These are phyloP conservation scores for Ameiurus melas DNA, from an alignment of 2,113 vertebrate species.

Conservation along the genomic window DNA sequence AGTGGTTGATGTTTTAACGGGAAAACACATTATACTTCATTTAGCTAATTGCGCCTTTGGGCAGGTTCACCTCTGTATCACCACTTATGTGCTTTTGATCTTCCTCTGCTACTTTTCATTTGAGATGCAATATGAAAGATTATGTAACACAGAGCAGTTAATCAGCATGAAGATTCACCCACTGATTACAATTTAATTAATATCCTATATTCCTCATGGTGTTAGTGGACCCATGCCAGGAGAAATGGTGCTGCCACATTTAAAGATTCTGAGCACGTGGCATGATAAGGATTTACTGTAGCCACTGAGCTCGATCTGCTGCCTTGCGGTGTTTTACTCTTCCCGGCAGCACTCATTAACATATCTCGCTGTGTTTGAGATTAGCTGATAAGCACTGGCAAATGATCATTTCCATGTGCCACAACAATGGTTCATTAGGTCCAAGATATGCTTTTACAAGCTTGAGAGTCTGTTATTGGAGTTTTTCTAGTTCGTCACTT, in stretches of 20 bases:
- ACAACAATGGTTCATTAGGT: neutral
- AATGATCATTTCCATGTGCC: neutral
- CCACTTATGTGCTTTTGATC: neutral
- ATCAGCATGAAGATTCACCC: neutral
- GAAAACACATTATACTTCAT: neutral
- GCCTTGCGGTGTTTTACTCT: neutral
- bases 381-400: neutral
- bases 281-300: neutral
- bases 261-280: neutral
- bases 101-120: neutral
- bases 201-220: constrained; percentile 5
- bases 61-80: neutral
- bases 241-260: neutral
- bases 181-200: constrained; percentile 21
- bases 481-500: neutral
- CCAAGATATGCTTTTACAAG: neutral
- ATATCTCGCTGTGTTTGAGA: neutral
- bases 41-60: neutral
- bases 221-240: neutral
- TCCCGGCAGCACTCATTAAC: neutral
- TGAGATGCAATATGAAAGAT: neutral
- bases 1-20: neutral
- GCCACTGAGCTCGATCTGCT: neutral
- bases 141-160: neutral
- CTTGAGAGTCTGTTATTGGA: neutral